Conservation (phyloP, 2,797 vertebrate species). For the Synanceia verrucosa region DNA sequence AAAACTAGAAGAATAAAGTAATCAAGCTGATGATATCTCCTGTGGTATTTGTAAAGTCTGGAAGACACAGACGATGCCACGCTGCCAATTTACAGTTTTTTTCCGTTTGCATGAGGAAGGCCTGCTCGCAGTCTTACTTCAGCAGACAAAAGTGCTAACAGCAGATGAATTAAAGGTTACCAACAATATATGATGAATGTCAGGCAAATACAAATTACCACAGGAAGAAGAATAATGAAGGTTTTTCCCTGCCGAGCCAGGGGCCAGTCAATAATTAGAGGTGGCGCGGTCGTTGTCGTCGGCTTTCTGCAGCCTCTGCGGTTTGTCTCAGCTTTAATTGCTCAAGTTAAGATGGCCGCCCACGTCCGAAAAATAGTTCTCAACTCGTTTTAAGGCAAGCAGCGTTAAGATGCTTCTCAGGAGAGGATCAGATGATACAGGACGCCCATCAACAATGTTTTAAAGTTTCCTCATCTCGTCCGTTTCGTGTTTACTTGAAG, state of each 20-base stretch:
- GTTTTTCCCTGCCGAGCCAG: constrained; percentile 56
- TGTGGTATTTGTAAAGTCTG: constrained; percentile 41
- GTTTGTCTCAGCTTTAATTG: constrained; percentile 78
- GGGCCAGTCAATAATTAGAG: constrained; percentile 86
- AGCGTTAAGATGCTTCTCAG: constrained; percentile 19
- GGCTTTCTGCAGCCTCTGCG: constrained; percentile 60
- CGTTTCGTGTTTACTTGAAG: constrained; percentile 74
- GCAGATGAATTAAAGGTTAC: constrained; percentile 95
- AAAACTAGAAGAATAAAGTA: neutral
- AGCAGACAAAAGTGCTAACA: constrained; percentile 92
- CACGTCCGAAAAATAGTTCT: constrained; percentile 31
- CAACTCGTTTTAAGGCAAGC: constrained; percentile 24
- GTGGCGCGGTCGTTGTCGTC: constrained; percentile 63
- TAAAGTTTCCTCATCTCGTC: constrained; percentile 58
- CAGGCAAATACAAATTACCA: constrained; percentile 86
- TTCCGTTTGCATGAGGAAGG: neutral
- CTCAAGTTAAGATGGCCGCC: constrained; percentile 77
- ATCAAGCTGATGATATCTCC: neutral
- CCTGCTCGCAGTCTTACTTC: constrained; percentile 68
- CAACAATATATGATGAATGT: constrained; percentile 84
- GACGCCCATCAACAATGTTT: constrained; percentile 58
- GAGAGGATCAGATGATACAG: constrained; percentile 41
- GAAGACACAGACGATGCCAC: neutral
- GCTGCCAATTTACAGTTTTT: constrained; percentile 71
- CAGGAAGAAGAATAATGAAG: constrained; percentile 82